A percentile compares a stretch with the other conserved stretches of the same genome.
Conservation (phyloP, 37 sponge, comb jelly and placozoan genomes). For the Ianthella basta region DNA sequence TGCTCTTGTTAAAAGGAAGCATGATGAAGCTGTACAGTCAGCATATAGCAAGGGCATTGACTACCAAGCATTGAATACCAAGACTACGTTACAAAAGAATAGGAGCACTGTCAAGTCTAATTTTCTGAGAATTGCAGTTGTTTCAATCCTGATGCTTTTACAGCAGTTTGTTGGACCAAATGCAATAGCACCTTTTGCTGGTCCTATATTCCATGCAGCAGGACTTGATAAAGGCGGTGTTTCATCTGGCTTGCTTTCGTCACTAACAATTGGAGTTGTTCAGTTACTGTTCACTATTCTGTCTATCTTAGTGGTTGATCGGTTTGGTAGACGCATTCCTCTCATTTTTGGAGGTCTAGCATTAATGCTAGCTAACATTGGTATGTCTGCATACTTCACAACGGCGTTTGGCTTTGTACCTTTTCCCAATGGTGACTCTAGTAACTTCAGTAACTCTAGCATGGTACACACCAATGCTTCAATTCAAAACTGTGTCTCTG, state of each 20-base stretch:
- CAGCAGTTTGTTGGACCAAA: slow-evolving; percentile 47
- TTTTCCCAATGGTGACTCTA: not conserved
- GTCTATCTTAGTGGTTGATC: slow-evolving; percentile 44
- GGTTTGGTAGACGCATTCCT: slow-evolving; percentile 41
- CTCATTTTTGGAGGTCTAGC: slow-evolving; percentile 26
- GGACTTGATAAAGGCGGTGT: not conserved
- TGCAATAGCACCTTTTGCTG: slow-evolving; percentile 38
- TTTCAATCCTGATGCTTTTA: slow-evolving; percentile 54
- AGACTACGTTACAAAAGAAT: not conserved
- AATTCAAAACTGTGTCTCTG: not conserved
- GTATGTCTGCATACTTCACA: slow-evolving; percentile 24
- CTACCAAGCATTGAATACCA: not conserved
- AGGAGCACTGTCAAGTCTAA: not conserved
- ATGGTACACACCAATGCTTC: not conserved
- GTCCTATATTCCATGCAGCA: slow-evolving; percentile 17
- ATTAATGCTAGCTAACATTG: not conserved
- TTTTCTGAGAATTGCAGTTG: not conserved
- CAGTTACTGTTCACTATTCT: slow-evolving; percentile 16
- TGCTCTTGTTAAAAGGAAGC: too few relatives aligned
- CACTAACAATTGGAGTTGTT: slow-evolving; percentile 13
- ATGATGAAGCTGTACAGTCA: not conserved
- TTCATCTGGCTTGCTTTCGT: not conserved
- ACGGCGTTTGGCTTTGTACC: not conserved
- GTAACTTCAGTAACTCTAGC: not conserved
- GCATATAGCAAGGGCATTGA: not conserved